These are phyloP conservation scores for Morpho achilles DNA, from an alignment of 2,888 invertebrate species.

Conservation along the genomic window DNA sequence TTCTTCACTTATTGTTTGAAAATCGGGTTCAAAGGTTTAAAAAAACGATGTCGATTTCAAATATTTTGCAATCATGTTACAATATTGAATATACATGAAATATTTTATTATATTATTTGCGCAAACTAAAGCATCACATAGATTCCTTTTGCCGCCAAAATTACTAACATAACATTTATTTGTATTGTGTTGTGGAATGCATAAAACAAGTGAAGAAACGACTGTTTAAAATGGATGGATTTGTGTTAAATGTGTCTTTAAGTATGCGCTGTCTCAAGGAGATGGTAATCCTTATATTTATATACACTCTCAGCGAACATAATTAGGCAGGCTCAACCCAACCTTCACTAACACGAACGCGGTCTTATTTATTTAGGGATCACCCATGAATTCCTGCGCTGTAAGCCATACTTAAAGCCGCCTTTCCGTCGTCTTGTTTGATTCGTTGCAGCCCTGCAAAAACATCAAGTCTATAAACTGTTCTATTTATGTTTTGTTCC, in stretches of 20 bases:
- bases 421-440: conserved; percentile 39
- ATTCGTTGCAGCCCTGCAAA: conserved; percentile 26
- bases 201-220: neutral
- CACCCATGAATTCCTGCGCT: conserved; percentile 42
- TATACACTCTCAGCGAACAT: conserved; percentile 48
- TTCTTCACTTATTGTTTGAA: too few species aligned
- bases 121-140: too few species aligned
- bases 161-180: too few species aligned
- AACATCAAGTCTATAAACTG: conserved; percentile 19
- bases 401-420: conserved; percentile 51
- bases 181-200: too few species aligned
- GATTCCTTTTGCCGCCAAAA: too few species aligned
- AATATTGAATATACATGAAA: too few species aligned
- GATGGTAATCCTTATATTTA: conserved; percentile 71
- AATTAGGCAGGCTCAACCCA: conserved; percentile 54
- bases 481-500: conserved; percentile 13
- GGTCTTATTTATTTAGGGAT: conserved; percentile 54
- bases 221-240: conserved; percentile 10
- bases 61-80: too few species aligned
- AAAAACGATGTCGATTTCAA: too few species aligned
- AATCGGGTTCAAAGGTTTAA: too few species aligned
- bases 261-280: conserved; percentile 38
- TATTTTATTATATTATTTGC: too few species aligned
- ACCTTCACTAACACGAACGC: conserved; percentile 34
- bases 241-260: conserved; percentile 12